Base-by-base conservation (phyloP, 2,888 invertebrate species). In the Drosophila siamana region DNA sequence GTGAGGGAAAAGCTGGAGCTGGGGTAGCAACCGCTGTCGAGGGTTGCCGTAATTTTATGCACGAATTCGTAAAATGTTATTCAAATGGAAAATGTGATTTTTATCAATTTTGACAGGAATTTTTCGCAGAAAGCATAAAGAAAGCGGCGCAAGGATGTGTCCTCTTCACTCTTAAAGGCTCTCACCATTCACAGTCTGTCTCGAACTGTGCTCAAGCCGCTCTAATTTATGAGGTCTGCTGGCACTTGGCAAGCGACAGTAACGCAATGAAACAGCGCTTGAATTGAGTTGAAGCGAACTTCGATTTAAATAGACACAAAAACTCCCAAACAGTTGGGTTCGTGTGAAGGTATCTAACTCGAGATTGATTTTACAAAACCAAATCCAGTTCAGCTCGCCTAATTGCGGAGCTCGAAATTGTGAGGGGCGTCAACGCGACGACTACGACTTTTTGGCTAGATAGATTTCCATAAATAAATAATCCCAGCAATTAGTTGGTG, bases 1-100 rank as follows among this genome's bases (percentile, higher is more conserved):
- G n/a, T n/a, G 40, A 41, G 44, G 36, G 22, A 19, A 33, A n/a
- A n/a, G n/a, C 16, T 6, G 15, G 47, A 36, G 33, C 41, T 28
- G 41, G 71, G 63, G 67, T 64, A 66, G 69, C 68, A 61, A 64
- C 60, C 55, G 67, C 69, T 44, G n/a, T 50, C 62, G 65, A 65
- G 75, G 75, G 75, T 65, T 80, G 71, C 68, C 71, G 90, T 90
- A 89, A 90, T 90, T 90, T 90, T 90, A 90, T 90, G 90, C 90
- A 90, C 90, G 90, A 90, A 90, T 90, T 90, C 90, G 80, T 89
- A 89, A 90, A 90, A 89, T 89, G 86, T 88, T 88, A 90, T 90
- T 90, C 90, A 89, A 90, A 90, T 90, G 90, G 90, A 90, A 90
- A 90, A 90, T 90, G 86, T 90, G 90, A 90, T 90, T 90, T 90